Conservation (phyloP, 2,888 invertebrate species). For the Tetrapedia diversipes region DNA sequence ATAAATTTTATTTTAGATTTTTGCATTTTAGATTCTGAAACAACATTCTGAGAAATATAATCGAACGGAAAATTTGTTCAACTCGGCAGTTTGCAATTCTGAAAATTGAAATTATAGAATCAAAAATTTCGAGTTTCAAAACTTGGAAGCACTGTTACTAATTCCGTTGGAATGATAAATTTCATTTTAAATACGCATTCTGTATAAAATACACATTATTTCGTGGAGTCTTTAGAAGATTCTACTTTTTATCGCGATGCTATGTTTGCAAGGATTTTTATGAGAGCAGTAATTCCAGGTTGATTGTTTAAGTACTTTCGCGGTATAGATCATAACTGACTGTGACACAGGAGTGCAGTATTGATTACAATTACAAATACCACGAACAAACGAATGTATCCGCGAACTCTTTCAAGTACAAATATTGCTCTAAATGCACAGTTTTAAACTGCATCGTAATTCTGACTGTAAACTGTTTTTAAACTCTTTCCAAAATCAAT, state of each 20-base stretch:
- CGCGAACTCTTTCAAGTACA: neutral
- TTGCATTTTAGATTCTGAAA: too few relatives aligned
- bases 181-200: neutral
- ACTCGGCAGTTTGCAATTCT: too few relatives aligned
- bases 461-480: neutral
- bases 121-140: too few relatives aligned
- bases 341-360: neutral
- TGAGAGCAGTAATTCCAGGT: neutral
- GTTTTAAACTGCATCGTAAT: neutral
- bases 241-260: neutral
- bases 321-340: neutral
- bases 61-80: too few relatives aligned
- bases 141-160: too few relatives aligned
- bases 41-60: too few relatives aligned
- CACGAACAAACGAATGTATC: neutral
- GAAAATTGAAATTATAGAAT: too few relatives aligned
- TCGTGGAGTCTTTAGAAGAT: too few relatives aligned
- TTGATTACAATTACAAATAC: conserved; percentile 1
- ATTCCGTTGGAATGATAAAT: too few relatives aligned
- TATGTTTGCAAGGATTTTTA: neutral
- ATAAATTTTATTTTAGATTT: too few relatives aligned
- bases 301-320: conserved; percentile 3
- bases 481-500: too few relatives aligned
- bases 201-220: neutral
- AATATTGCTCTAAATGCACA: neutral